Conservation (phyloP, 2,888 invertebrate species). For the Onthophagus sagittarius region DNA sequence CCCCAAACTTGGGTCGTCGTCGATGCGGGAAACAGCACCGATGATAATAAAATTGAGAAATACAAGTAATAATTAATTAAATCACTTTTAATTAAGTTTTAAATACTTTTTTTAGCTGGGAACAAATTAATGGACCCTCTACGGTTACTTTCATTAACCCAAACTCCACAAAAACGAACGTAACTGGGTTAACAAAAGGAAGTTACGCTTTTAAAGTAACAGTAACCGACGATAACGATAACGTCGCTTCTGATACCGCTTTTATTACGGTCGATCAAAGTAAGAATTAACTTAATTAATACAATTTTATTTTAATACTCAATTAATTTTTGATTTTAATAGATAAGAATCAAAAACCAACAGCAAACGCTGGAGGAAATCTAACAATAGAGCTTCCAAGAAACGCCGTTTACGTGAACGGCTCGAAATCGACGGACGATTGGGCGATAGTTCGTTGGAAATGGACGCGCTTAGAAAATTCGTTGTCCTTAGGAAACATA, state of each 20-base stretch:
- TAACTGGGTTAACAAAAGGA: slow-evolving; percentile 78
- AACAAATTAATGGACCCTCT: slow-evolving; percentile 68
- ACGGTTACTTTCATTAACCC: slow-evolving; percentile 51
- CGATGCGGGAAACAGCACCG: slow-evolving; percentile 68
- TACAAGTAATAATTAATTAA: background rate
- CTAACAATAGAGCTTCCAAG: slow-evolving; percentile 72
- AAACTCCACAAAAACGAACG: slow-evolving; percentile 60
- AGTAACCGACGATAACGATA: slow-evolving; percentile 81
- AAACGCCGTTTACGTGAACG: slow-evolving; percentile 75
- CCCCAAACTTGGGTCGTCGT: slow-evolving; percentile 77
- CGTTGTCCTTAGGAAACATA: slow-evolving; percentile 80
- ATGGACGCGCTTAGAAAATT: slow-evolving; percentile 74
- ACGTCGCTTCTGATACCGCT: slow-evolving; percentile 69
- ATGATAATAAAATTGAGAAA: slow-evolving; percentile 74
- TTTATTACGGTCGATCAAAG: slow-evolving; percentile 81
- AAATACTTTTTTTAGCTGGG: slow-evolving; percentile 66
- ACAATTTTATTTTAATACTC: background rate
- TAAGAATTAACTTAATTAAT: slow-evolving; percentile 49
- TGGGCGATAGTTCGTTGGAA: slow-evolving; percentile 78
- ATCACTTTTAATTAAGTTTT: background rate
- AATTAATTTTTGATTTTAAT: slow-evolving; percentile 18
- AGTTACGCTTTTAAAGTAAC: slow-evolving; percentile 76
- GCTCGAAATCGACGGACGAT: slow-evolving; percentile 82
- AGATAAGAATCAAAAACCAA: slow-evolving; percentile 88
- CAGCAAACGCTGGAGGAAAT: slow-evolving; percentile 86